These are phyloP conservation scores for Podotricha telesiphe DNA, from an alignment of 2,888 invertebrate genomes.

Conservation along the genomic window DNA sequence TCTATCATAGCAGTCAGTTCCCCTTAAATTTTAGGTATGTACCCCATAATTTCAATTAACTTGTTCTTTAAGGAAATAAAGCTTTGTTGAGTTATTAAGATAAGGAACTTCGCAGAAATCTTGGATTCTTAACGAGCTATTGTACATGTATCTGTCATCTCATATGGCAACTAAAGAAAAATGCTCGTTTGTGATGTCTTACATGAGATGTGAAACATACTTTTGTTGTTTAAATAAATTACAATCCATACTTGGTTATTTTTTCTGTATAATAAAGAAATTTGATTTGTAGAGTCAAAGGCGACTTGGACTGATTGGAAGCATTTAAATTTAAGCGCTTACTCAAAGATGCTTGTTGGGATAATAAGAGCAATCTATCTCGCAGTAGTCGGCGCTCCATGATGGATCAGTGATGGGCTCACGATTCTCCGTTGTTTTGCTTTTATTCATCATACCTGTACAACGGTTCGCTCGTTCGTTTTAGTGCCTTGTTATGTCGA, in stretches of 20 bases:
- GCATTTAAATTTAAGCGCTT: slow-evolving; percentile 64
- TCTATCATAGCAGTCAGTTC: slow-evolving; percentile 61
- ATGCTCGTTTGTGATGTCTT: slow-evolving; percentile 54
- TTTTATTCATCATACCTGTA: slow-evolving; percentile 69
- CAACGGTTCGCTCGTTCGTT: slow-evolving; percentile 65
- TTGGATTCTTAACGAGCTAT: slow-evolving; percentile 54
- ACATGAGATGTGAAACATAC: slow-evolving; percentile 37
- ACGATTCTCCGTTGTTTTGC: slow-evolving; percentile 76
- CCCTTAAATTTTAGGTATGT: slow-evolving; percentile 63
- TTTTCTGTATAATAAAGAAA: slow-evolving; percentile 58
- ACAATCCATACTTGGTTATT: slow-evolving; percentile 54
- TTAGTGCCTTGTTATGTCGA: slow-evolving; percentile 71
- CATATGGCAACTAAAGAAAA: slow-evolving; percentile 51
- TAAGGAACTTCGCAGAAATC: slow-evolving; percentile 46
- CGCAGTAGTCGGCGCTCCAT: slow-evolving; percentile 62
- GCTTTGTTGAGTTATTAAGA: slow-evolving; percentile 45
- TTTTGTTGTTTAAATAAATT: slow-evolving; percentile 27
- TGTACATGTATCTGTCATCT: slow-evolving; percentile 59
- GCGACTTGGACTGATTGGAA: slow-evolving; percentile 69
- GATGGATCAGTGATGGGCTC: slow-evolving; percentile 80
- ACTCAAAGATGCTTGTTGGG: slow-evolving; percentile 65
- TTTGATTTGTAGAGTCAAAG: slow-evolving; percentile 50
- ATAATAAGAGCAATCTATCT: slow-evolving; percentile 79
- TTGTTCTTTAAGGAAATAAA: slow-evolving; percentile 55
- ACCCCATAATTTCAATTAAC: slow-evolving; percentile 78